Evolutionary conservation across 2,797 vertebrate species (phyloP), one percentile per base, ranked within the genome.

Genomic region (Yasuhikotakia modesta): DNA sequence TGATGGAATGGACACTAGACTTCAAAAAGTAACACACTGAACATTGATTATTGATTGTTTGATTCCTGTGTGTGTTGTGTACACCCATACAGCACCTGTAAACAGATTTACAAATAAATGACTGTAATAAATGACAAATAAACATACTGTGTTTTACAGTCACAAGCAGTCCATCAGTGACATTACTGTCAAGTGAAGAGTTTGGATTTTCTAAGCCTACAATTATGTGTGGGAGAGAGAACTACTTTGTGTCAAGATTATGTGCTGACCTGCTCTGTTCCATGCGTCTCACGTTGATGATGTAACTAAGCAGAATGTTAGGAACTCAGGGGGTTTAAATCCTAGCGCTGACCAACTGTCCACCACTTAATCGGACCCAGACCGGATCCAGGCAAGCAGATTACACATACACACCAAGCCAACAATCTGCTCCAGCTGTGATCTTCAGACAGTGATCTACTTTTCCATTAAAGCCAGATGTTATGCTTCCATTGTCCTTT

Each of bases 1-100:
- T 68, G 24, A 77, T 69, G 79, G 82, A 83, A 83, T 83, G 79
- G 61, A 35, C 76, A 77, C 73, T 64, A 73, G 55, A 68, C 66
- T 79, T 75, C 63, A 79, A 67, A 61, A 24, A 72, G 16, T 39
- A 55, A 75, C 61, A 67, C 24, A 13, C 46, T 66, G 35, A 79
- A 73, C 65, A 14, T 57, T 32, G 46, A 68, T 76, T 72, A 4
- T 17, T 32, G 50, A 78, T 70, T 53, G 43, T 32, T 63, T 52
- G 39, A 69, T 53, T 80, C 21, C 21, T 7, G 19, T 17, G 63
- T 58, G 61, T 52, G 46, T 24, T 5, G 19, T 13, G 68, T 43
- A 55, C 13, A 43, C 53, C 48, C n/a, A 35, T 55, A 12, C 16
- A 3, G 43, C 0, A 1, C 52, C 14, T 17, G 27, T 61, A 13